phyloP scores from a whole-genome alignment of 1,140 invertebrate species.

The Diabrotica virgifera region DNA sequence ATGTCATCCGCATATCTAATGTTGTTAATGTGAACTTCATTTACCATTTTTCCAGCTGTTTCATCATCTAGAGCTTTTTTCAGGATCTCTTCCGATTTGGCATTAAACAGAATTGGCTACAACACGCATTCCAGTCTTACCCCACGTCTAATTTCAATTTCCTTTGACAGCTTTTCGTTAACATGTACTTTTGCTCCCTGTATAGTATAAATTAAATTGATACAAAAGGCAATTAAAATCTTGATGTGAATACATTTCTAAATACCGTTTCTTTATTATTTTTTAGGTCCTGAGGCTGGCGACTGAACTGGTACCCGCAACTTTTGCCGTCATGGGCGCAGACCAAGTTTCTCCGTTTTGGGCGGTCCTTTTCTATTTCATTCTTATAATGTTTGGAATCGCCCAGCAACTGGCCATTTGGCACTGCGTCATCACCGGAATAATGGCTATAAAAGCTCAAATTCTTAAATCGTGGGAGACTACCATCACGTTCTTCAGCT shows the following conservation, averaged over 20 bases:
- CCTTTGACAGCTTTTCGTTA: too few species aligned
- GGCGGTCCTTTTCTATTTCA: conserved; percentile 83
- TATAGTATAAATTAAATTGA: too few species aligned
- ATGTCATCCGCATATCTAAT: too few species aligned
- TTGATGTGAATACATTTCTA: neutral
- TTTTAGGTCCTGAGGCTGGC: conserved; percentile 70
- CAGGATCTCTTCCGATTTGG: too few species aligned
- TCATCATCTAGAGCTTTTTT: too few species aligned
- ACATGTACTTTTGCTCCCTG: too few species aligned
- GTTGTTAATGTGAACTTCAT: too few species aligned
- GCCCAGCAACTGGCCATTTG: conserved; percentile 69
- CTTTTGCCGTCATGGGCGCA: conserved; percentile 67
- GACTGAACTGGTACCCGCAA: conserved; percentile 82
- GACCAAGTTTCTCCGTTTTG: conserved; percentile 76
- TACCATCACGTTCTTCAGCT: conserved; percentile 82
- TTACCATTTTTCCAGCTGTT: too few species aligned
- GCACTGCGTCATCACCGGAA: conserved; percentile 76
- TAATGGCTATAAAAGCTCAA: conserved; percentile 73
- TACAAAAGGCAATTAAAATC: too few species aligned
- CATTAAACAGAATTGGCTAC: too few species aligned
- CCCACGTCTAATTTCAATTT: too few species aligned
- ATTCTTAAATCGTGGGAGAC: conserved; percentile 75
- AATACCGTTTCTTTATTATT: neutral
- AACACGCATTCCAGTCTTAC: too few species aligned
- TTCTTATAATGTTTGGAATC: conserved; percentile 80